phyloP scores from a whole-genome alignment of 1,140 invertebrate genomes.

The Dinothrombium tinctorium region DNA sequence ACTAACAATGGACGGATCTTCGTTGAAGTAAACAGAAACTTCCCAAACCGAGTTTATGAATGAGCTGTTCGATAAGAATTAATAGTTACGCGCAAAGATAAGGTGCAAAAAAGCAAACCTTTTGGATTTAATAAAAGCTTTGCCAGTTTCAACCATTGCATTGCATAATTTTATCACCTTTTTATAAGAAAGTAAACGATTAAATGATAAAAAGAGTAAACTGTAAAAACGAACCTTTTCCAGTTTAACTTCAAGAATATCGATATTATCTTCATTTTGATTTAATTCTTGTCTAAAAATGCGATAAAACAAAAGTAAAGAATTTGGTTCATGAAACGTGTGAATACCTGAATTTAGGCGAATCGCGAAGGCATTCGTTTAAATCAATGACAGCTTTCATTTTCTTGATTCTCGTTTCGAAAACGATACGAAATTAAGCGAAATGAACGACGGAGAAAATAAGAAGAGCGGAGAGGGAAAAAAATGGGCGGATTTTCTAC shows the following conservation, averaged over 20 bases:
- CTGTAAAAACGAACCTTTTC: constrained; percentile 38
- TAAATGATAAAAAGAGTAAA: constrained; percentile 1
- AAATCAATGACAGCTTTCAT: constrained; percentile 26
- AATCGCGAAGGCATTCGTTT: constrained; percentile 59
- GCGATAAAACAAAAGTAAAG: constrained; percentile 12
- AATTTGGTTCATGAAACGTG: neutral
- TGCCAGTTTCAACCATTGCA: constrained; percentile 60
- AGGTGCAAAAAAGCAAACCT: constrained; percentile 27
- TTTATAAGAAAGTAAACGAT: constrained; percentile 16
- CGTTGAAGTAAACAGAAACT: constrained; percentile 20
- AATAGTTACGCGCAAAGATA: neutral
- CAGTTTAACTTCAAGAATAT: constrained; percentile 55
- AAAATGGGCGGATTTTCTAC: no score
- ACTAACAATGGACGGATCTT: constrained; percentile 25
- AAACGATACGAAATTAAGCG: no score
- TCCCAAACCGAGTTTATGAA: constrained; percentile 20
- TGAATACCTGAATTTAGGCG: constrained; percentile 55
- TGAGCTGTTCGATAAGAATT: constrained; percentile 3
- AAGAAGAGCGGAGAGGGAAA: no score
- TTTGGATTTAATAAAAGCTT: constrained; percentile 59
- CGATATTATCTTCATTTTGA: constrained; percentile 55
- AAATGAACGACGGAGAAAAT: no score
- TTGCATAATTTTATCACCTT: constrained; percentile 52
- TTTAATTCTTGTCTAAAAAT: constrained; percentile 46
- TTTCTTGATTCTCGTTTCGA: no score